A percentile compares a stretch with the other conserved stretches of the same genome.
phyloP scores from a whole-genome alignment of 2,888 invertebrate species.

The Prosapia bicincta region DNA sequence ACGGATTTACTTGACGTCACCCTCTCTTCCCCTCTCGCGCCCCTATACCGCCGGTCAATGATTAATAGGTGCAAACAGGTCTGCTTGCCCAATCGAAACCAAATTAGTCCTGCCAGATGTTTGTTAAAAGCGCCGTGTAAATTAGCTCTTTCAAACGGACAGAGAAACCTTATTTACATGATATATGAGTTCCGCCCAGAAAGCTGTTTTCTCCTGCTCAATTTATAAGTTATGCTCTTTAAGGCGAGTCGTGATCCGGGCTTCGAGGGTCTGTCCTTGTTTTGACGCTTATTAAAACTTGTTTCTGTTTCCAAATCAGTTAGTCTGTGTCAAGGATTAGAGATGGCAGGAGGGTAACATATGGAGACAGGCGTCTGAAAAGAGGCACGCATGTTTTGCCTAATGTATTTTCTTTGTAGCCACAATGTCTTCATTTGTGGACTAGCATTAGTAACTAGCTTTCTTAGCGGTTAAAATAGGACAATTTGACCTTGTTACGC shows the following conservation, averaged over 20 bases:
- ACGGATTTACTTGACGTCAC: background rate
- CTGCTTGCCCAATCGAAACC: background rate
- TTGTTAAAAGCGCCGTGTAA: background rate
- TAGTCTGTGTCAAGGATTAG: background rate
- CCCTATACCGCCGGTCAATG: background rate
- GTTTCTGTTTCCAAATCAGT: background rate
- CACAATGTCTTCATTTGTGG: background rate
- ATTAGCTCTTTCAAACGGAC: background rate
- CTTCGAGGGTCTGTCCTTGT: background rate
- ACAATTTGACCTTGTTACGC: background rate
- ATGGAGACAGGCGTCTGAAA: background rate
- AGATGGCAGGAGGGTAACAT: background rate
- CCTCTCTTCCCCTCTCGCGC: background rate
- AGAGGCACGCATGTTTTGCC: background rate
- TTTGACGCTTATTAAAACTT: constrained; percentile 2
- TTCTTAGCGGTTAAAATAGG: background rate
- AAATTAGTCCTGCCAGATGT: background rate
- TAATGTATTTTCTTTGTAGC: background rate
- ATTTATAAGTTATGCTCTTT: background rate
- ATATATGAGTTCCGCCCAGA: background rate
- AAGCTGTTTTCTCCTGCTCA: background rate
- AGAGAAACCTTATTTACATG: background rate
- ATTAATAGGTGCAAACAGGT: constrained; percentile 2
- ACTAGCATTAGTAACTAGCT: background rate
- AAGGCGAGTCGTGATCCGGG: background rate